Evolutionary conservation across 2,888 invertebrate genomes (phyloP).

Genomic region (Himalopsyche anomala): DNA sequence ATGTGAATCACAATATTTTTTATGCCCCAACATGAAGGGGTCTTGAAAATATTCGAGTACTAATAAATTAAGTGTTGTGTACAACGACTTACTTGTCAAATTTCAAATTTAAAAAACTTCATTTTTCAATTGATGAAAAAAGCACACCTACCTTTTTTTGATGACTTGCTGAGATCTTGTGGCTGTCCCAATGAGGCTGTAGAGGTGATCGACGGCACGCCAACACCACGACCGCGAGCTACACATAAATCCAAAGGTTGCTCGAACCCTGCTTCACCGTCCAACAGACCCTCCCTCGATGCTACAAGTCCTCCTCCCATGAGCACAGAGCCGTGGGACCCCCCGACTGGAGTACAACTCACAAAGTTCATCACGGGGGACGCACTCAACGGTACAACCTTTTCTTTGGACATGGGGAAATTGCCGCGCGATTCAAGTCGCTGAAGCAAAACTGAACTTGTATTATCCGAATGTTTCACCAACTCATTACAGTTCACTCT

Average conservation of each 20-base stretch:
- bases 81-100: too few relatives aligned
- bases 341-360: conserved; percentile 58
- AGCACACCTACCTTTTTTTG: conserved; percentile 66
- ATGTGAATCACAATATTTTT: background rate
- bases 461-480: background rate
- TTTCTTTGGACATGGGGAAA: background rate
- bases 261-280: conserved; percentile 68
- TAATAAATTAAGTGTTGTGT: too few relatives aligned
- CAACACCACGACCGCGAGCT: conserved; percentile 73
- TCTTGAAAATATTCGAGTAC: too few relatives aligned
- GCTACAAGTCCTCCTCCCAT: conserved; percentile 56
- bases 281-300: conserved; percentile 1
- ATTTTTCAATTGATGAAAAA: background rate
- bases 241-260: conserved; percentile 80
- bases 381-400: conserved; percentile 9
- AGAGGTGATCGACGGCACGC: conserved; percentile 67
- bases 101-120: too few relatives aligned
- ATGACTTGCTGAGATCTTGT: conserved; percentile 63
- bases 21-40: too few relatives aligned
- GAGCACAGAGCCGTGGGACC: conserved; percentile 49
- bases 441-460: conserved; percentile 48
- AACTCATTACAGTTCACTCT: background rate
- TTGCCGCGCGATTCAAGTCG: conserved; percentile 46
- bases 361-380: conserved; percentile 56
- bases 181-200: conserved; percentile 48